Base-by-base conservation (phyloP, 2,113 vertebrate genomes). In the Delphinapterus leucas region DNA sequence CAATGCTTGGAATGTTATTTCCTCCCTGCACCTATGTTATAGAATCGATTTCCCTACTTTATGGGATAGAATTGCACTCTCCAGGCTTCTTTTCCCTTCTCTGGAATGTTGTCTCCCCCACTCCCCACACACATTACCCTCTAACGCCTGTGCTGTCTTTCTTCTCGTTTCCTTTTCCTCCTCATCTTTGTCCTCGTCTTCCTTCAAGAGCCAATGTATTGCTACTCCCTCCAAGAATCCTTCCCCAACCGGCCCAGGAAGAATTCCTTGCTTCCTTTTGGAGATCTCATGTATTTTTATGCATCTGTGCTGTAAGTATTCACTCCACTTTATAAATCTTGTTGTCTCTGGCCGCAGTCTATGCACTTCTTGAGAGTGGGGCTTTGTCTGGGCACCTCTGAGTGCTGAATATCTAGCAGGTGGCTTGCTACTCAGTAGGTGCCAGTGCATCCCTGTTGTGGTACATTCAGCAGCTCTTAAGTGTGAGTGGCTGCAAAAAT, bases 261-360 rank as follows among this genome's bases (percentile, higher is more conserved):
- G 10, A 80, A 81, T 20, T 11, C 38, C 25, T 21, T 18, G 7
- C 21, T 95, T 81, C 58, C 7, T 44, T 17, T 20, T 41, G 13
- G 10, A 60, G 28, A 38, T 17, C n/a, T 23, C 15, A 1, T 25
- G 6, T 33, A 2, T 38, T 79, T 60, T 28, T 47, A 33, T 55
- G 49, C 17, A 23, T 49, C 65, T 58, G 0, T 44, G 6, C 12
- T 55, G 2, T 41, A 41, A 13, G 20, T 7, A 0, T 80, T 47
- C 4, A 14, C 20, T 82, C 33, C 7, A 13, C 33, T 87, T 87
- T 74, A 36, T 38, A 12, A 81, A 49, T 44, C 47, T 53, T 55
- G 55, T 31, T 63, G 41, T 38, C 28, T 63, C 36, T 81, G 13
- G 11, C 53, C 5, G 17, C 17, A 18, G 44, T 10, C 31, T 63